phyloP scores from a whole-genome alignment of 2,113 vertebrate species.

The Hyperoodon ampullatus region DNA sequence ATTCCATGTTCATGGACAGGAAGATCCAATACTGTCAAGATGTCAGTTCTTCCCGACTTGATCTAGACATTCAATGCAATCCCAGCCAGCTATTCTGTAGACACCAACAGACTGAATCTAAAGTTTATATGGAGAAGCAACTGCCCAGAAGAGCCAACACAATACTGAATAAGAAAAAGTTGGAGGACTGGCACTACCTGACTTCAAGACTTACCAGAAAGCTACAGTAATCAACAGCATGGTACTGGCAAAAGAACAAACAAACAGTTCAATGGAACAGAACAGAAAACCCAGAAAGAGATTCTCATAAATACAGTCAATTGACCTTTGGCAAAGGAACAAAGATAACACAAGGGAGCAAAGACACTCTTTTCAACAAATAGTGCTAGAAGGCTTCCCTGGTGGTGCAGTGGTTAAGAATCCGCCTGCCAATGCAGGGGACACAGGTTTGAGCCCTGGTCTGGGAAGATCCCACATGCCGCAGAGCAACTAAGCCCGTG shows the following conservation, averaged over 20 bases:
- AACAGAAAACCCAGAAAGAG: rapidly evolving
- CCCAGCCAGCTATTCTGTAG: background rate
- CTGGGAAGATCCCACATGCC: too few species aligned
- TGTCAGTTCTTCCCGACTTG: background rate
- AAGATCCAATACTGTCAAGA: too few species aligned
- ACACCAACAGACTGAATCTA: rapidly evolving
- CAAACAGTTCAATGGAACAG: too few species aligned
- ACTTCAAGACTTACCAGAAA: rapidly evolving
- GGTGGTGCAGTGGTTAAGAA: too few species aligned
- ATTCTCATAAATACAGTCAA: rapidly evolving
- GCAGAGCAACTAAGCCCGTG: too few species aligned
- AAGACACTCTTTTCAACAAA: too few species aligned
- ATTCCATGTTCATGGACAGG: rapidly evolving
- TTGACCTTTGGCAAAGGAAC: rapidly evolving
- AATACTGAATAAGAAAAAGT: rapidly evolving
- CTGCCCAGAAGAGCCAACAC: background rate
- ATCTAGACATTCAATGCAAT: rapidly evolving
- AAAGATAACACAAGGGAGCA: too few species aligned
- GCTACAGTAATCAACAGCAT: rapidly evolving
- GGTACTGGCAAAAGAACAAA: too few species aligned
- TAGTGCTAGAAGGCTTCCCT: too few species aligned
- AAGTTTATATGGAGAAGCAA: background rate
- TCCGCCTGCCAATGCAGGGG: too few species aligned
- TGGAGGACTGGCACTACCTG: rapidly evolving
- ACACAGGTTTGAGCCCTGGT: too few species aligned